Evolutionary conservation across 2,113 vertebrate genomes (phyloP).

Genomic region (western clawed frog (Xenopus tropicalis)): UCB_Xtro_10.0 CM004450.2:144134501-144135000

Average conservation of each 20-base stretch:
- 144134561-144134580: constrained; percentile 47
- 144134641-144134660: constrained; percentile 51
- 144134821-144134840: no score
- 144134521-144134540: no score
- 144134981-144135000: no score
- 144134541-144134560: constrained; percentile 6
- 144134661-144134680: constrained; percentile 39
- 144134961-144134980: no score
- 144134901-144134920: no score
- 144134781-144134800: constrained; percentile 60
- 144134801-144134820: no score
- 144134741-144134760: constrained; percentile 50
- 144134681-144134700: constrained; percentile 29
- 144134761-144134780: constrained; percentile 60
- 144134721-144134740: constrained; percentile 55
- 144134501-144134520: no score
- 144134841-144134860: no score
- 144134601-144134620: constrained; percentile 62
- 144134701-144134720: constrained; percentile 63
- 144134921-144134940: no score
- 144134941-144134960: no score
- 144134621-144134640: constrained; percentile 54
- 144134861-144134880: no score
- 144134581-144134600: constrained; percentile 69
- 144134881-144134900: no score